These are phyloP conservation scores for Babylonia areolata DNA, from an alignment of 1,140 invertebrate species.

Conservation along the genomic window DNA sequence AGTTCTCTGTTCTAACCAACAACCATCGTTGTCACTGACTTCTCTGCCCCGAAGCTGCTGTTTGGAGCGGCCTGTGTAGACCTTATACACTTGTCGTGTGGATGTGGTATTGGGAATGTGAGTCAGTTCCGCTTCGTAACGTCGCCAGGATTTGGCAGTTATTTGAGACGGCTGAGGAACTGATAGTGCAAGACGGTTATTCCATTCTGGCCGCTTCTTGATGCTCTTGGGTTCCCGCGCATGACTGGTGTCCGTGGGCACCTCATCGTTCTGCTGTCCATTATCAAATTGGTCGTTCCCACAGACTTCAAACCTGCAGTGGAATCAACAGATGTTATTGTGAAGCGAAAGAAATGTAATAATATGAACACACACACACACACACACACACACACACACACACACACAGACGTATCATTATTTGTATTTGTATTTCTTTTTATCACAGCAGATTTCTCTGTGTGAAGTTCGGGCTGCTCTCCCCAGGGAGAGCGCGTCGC, in stretches of 20 bases:
- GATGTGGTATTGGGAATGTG: slow-evolving; percentile 27
- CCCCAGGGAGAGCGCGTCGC: no score
- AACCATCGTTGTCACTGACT: neutral
- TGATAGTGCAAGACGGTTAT: neutral
- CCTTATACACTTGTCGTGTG: slow-evolving; percentile 34
- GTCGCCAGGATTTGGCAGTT: neutral
- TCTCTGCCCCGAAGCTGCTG: neutral
- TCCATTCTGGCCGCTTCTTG: neutral
- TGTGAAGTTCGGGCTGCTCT: no score
- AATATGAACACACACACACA: no score
- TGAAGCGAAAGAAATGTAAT: no score
- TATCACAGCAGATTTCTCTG: no score
- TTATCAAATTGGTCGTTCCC: neutral
- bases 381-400: no score
- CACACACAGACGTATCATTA: no score
- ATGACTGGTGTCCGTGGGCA: neutral
- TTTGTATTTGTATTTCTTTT: no score
- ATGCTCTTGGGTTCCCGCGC: neutral
- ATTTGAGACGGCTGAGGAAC: neutral
- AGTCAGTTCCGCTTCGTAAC: slow-evolving; percentile 36
- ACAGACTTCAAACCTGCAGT: neutral
- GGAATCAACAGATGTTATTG: neutral
- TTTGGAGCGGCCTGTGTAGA: slow-evolving; percentile 30
- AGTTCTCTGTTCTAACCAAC: neutral
- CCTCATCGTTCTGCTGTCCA: neutral